Base-by-base conservation (phyloP, 2,113 vertebrate genomes). In the Gambusia affinis region DNA sequence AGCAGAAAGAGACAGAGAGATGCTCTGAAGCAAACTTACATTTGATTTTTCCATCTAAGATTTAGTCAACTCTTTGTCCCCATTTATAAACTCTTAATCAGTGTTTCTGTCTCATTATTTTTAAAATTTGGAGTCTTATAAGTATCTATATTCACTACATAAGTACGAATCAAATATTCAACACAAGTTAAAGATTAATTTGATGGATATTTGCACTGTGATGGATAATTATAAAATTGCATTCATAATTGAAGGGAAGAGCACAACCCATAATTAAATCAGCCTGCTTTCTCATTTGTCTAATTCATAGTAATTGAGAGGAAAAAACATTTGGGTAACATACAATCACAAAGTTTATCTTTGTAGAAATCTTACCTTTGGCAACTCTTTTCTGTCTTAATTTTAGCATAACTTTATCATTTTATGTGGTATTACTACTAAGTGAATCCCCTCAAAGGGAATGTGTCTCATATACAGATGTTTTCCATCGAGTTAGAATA, bases 261-360 rank as follows among this genome's bases (percentile, higher is more conserved):
- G 17, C 24, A 63, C 77, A 75, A 31, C 62, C 76, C 57, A 8
- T 81, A 78, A 85, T 89, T 82, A 83, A 76, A 79, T 28, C 60
- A 79, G 51, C 63, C 22, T 60, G 4, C 75, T 85, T 62, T 79
- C 35, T 87, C 73, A 81, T 78, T 79, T 78, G 64, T 51, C 31
- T 80, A 29, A 78, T 79, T 79, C 70, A 62, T 73, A 72, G 67
- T 80, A 85, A 85, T 78, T 82, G 67, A 75, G 57, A 60, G 12
- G 10, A 14, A 51, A 30, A 14, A 8, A 3, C 19, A 60, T 10
- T 10, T 4, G 68, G 17, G 31, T 22, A 86, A n/a, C 22, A 10
- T n/a, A 57, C 22, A 57, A n/a, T 57, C 24, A n/a, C 22, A 57
- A 24, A 17, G 5, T 57, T 57, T n/a, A 24, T 57, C 24, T 57